Percentiles rank a stretch among this genome's conserved stretches.
phyloP scores from a whole-genome alignment of 1,140 invertebrate genomes.

The Eumeta japonica region DNA sequence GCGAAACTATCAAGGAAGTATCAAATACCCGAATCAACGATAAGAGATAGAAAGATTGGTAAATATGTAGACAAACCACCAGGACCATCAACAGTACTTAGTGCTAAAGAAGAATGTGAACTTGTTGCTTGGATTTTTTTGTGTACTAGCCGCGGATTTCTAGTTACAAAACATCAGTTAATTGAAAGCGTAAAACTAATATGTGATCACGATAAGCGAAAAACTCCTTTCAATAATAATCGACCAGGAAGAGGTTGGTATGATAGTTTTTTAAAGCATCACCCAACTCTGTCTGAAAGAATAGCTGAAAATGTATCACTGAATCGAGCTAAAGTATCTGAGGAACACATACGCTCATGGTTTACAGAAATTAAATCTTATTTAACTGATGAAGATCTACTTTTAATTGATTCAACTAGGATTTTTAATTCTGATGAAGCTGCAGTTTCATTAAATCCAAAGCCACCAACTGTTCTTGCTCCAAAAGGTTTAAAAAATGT shows the following conservation, averaged over 20 bases:
- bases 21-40: no score
- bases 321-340: conserved; percentile 9
- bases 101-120: no score
- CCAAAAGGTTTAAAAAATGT: conserved; percentile 22
- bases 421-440: conserved; percentile 45
- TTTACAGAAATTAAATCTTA: conserved; percentile 18
- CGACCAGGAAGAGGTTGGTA: conserved; percentile 25
- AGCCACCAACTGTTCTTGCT: conserved; percentile 22
- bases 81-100: no score
- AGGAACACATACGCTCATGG: conserved; percentile 20
- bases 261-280: conserved; percentile 20
- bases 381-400: conserved; percentile 18
- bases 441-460: conserved; percentile 29
- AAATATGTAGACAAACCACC: no score
- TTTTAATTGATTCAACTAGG: conserved; percentile 21
- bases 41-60: no score
- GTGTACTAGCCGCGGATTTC: no score
- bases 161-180: no score
- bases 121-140: no score
- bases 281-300: conserved; percentile 19
- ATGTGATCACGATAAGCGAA: no score
- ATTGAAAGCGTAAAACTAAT: no score
- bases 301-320: conserved; percentile 13
- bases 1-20: no score
- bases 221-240: no score